Percentiles rank a stretch among this genome's conserved stretches.
Conservation (phyloP, 2,113 vertebrate genomes). For the Coturnix japonica region DNA sequence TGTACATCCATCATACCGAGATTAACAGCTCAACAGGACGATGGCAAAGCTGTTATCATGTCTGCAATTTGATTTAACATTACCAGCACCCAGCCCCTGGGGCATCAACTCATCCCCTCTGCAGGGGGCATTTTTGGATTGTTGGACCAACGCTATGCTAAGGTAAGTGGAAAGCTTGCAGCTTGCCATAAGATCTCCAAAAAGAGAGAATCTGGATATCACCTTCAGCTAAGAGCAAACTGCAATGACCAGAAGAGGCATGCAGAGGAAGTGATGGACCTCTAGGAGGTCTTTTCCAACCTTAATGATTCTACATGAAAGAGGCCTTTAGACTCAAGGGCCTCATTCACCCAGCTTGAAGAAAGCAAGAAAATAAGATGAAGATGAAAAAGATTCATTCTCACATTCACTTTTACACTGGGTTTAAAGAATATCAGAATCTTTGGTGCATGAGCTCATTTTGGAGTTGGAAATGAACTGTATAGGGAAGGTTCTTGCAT, state of each 20-base stretch:
- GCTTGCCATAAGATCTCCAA: background rate
- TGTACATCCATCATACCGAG: background rate
- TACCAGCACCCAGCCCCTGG: background rate
- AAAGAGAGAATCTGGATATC: background rate
- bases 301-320: too few relatives aligned
- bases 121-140: background rate
- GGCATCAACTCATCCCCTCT: background rate
- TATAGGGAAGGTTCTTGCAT: background rate
- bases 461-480: background rate
- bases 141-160: background rate
- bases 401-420: background rate
- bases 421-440: background rate
- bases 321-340: background rate
- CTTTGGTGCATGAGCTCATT: background rate
- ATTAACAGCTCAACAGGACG: background rate
- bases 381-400: background rate
- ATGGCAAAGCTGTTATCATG: background rate
- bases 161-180: background rate
- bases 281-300: too few relatives aligned
- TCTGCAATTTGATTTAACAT: background rate
- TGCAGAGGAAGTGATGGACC: too few relatives aligned
- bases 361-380: background rate
- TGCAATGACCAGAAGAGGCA: accelerated
- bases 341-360: background rate
- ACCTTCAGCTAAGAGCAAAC: accelerated